phyloP scores from a whole-genome alignment of 1,140 invertebrate genomes.

The Hydropsyche tenuis region DNA sequence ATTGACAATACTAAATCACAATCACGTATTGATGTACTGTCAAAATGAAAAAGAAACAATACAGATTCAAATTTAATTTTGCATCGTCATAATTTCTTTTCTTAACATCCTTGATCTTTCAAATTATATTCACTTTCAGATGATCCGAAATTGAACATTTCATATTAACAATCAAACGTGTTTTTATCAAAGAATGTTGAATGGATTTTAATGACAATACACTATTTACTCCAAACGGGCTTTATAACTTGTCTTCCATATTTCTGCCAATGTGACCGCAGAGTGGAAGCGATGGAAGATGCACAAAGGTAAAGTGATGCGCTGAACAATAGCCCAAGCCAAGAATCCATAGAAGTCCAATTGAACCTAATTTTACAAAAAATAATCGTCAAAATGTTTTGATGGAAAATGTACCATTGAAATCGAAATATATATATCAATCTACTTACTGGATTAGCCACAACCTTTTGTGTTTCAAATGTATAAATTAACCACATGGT shows the following conservation, averaged over 20 bases:
- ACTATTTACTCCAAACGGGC: conserved; percentile 77
- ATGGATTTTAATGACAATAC: neutral
- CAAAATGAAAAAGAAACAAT: neutral
- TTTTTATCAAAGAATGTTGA: neutral
- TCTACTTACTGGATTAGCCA: conserved; percentile 83
- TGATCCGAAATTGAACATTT: too few species aligned
- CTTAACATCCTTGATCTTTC: too few species aligned
- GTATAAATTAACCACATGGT: conserved; percentile 96
- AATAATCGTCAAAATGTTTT: neutral
- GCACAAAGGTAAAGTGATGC: conserved; percentile 91
- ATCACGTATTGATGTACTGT: neutral
- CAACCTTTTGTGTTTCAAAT: conserved; percentile 93
- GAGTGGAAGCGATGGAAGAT: conserved; percentile 98
- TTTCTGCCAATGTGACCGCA: conserved; percentile 94
- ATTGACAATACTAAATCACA: conserved; percentile 18
- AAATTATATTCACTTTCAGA: too few species aligned
- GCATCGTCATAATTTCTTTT: too few species aligned
- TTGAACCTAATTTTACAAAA: conserved; percentile 67
- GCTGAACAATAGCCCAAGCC: conserved; percentile 93
- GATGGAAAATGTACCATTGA: neutral
- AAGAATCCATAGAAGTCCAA: conserved; percentile 93
- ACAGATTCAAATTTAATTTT: too few species aligned
- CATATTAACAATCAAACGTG: too few species aligned
- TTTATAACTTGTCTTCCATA: conserved; percentile 98
- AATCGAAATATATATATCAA: too few species aligned